Evolutionary conservation across 2,113 vertebrate species (phyloP).

Genomic region (Litocranius walleri): DNA sequence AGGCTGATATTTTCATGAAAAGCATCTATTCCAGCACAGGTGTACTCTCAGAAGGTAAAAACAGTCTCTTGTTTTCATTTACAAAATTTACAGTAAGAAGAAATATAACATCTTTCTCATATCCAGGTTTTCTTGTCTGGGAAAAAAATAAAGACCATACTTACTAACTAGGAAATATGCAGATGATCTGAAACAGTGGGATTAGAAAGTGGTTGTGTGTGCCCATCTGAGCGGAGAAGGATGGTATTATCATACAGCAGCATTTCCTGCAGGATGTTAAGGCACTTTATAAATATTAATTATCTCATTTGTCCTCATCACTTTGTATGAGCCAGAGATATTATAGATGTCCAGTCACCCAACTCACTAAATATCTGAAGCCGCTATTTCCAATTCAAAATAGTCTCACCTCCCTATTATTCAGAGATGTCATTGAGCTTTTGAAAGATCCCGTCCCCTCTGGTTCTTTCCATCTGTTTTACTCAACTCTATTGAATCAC

Average conservation of each 20-base stretch:
- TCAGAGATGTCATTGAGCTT: background rate
- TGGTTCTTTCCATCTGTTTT: background rate
- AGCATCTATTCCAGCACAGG: background rate
- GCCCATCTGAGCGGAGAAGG: background rate
- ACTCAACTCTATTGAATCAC: background rate
- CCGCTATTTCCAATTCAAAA: background rate
- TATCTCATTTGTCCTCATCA: background rate
- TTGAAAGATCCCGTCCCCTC: fast-evolving
- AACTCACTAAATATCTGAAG: background rate
- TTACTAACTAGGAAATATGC: fast-evolving
- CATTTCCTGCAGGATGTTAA: background rate
- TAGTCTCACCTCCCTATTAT: background rate
- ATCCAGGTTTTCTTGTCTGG: background rate
- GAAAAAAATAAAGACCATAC: background rate
- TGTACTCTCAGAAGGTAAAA: background rate
- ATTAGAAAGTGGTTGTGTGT: too few relatives aligned
- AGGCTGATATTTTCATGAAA: background rate
- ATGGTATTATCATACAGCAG: background rate
- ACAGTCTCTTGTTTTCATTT: background rate
- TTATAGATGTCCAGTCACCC: background rate
- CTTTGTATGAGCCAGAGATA: background rate
- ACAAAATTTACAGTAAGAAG: background rate
- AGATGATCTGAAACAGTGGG: background rate
- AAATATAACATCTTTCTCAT: background rate
- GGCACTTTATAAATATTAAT: background rate